Conservation (phyloP, 1,140 invertebrate genomes). For the Colletes gigas region DNA sequence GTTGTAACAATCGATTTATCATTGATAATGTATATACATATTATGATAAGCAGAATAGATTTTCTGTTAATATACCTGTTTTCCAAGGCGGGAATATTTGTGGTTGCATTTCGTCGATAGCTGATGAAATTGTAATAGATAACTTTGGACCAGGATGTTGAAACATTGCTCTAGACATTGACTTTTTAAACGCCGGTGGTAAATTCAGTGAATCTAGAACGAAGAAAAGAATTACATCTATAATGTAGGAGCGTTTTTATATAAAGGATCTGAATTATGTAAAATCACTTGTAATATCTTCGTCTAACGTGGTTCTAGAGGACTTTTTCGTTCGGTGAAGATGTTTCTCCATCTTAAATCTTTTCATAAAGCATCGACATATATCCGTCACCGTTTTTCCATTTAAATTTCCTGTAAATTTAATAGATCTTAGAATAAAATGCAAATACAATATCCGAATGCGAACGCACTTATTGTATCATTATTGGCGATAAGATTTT, state of each 20-base stretch:
- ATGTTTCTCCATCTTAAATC: conserved; percentile 78
- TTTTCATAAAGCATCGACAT: conserved; percentile 80
- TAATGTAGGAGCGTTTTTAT: not conserved
- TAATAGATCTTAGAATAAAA: conserved; percentile 19
- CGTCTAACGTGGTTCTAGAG: conserved; percentile 66
- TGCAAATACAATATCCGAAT: conserved; percentile 2
- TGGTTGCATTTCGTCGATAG: conserved; percentile 59
- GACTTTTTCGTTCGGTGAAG: conserved; percentile 59
- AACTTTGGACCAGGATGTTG: conserved; percentile 72
- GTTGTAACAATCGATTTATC: conserved; percentile 13
- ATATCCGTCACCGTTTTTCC: conserved; percentile 79
- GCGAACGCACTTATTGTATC: conserved; percentile 81
- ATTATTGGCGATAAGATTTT: conserved; percentile 84
- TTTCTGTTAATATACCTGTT: conserved; percentile 65
- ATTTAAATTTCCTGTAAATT: conserved; percentile 76
- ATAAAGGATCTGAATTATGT: not conserved
- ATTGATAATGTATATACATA: conserved; percentile 15
- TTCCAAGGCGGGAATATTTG: conserved; percentile 73
- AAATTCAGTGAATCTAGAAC: conserved; percentile 74
- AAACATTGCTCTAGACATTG: conserved; percentile 75
- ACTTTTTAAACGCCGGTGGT: conserved; percentile 75
- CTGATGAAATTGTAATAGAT: conserved; percentile 65
- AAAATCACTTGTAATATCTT: conserved; percentile 76
- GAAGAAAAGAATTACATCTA: not conserved
- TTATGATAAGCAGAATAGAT: not conserved